Evolutionary conservation across 2,113 vertebrate genomes (phyloP).

Genomic region (Chunga burmeisteri): DNA sequence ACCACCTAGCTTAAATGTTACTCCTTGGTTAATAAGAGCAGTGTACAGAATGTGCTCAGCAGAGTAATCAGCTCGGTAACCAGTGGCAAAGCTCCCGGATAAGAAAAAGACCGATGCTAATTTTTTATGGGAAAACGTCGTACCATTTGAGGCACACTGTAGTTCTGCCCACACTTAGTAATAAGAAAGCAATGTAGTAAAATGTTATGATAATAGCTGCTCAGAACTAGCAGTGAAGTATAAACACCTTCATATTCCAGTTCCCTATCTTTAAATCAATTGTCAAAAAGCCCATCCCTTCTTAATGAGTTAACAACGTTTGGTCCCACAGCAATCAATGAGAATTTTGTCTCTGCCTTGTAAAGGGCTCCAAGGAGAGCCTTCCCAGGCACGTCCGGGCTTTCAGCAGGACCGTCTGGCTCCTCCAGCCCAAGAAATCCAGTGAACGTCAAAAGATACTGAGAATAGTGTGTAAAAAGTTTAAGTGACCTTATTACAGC

Average conservation of each 20-base stretch:
- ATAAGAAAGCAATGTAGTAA: constrained; percentile 6
- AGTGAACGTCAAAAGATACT: background rate
- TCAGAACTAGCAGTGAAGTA: background rate
- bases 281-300: background rate
- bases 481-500: background rate
- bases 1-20: background rate
- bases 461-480: background rate
- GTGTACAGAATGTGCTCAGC: background rate
- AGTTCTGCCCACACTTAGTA: background rate
- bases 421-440: background rate
- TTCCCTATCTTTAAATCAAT: background rate
- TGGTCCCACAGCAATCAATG: background rate
- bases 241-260: background rate
- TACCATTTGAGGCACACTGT: background rate
- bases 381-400: background rate
- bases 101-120: background rate
- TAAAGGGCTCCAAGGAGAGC: background rate
- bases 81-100: background rate
- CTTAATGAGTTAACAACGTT: background rate
- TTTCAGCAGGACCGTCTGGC: background rate
- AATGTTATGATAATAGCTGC: background rate
- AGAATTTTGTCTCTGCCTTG: background rate
- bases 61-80: background rate
- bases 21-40: background rate
- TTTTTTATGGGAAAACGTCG: background rate